Evolutionary conservation across 2,113 vertebrate genomes (phyloP), one percentile per base, ranked within the genome.

Genomic region (Malurus cyaneus): DNA sequence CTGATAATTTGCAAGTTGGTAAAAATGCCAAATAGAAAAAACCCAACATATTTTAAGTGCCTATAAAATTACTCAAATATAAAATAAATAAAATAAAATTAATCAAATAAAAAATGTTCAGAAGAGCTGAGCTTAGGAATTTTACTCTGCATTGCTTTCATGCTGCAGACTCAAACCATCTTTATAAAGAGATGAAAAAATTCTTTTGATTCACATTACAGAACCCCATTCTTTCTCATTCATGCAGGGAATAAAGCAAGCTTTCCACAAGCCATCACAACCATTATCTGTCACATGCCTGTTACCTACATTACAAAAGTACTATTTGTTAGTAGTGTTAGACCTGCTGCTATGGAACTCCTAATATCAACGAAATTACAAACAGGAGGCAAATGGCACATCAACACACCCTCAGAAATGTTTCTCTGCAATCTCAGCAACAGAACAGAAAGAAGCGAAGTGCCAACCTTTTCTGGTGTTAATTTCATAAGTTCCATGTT

Each of bases 401-500:
- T 65, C 23, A 47, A 15, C 32, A 41, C 91, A 70, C 18, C 32
- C 46, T 57, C 34, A 47, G 20, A 86, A 72, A 65, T 5, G 2
- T 65, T 46, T 62, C 12, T 31, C 12, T 89, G 59, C 67, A 52
- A 1, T n/a, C 47, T 65, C 54, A 41, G 19, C 26, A 23, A 39
- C 56, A 62, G 88, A 96, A 92, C 39, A 94, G 85, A 88, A 89
- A 74, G 31, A 72, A 80, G 80, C 32, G 76, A 94, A 80, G 28
- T 41, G 46, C 98, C 94, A 80, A 99, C 98, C 98, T 99, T 99
- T 97, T 99, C 99, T 79, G 99, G 99, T 8, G 99, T 99, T 93
- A 99, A 97, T 91, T 99, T 99, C 98, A 99, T 98, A 81, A 99
- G 98, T 91, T 99, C 99, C 97, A 99, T 98, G 95, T 99, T 99